Evolutionary conservation across 2,888 invertebrate genomes (phyloP).

Genomic region (Ceratothoa steindachneri): DNA sequence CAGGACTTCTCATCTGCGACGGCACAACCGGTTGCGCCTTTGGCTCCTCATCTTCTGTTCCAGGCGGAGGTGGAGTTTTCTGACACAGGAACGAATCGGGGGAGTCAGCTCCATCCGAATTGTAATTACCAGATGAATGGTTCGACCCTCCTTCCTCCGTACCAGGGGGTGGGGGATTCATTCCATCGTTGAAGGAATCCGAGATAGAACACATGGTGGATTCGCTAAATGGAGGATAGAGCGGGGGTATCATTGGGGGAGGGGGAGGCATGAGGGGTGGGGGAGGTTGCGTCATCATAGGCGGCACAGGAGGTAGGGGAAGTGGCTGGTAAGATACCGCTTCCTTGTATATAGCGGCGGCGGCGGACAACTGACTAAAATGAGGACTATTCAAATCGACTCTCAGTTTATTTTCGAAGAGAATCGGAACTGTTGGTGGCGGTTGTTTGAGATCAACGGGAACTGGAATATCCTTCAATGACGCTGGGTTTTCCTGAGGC

Average conservation of each 20-base stretch:
- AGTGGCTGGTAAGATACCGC: not conserved
- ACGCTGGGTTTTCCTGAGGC: not conserved
- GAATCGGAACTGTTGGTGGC: not conserved
- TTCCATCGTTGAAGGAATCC: not conserved
- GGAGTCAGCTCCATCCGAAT: not conserved
- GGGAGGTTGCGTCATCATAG: not conserved
- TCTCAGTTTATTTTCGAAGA: not conserved
- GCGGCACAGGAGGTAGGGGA: not conserved
- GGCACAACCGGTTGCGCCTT: not conserved
- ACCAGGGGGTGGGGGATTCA: not conserved
- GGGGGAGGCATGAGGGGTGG: not conserved
- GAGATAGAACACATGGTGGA: not conserved
- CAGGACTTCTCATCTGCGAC: not conserved
- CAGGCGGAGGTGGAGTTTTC: constrained; percentile 1
- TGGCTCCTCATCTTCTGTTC: not conserved
- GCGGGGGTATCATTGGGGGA: not conserved
- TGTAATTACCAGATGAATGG: not conserved
- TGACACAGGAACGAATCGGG: not conserved
- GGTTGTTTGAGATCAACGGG: not conserved
- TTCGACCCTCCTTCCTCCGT: constrained; percentile 1
- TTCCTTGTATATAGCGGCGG: not conserved
- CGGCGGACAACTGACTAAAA: not conserved
- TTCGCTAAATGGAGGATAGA: not conserved
- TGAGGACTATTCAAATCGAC: not conserved
- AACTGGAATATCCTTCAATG: not conserved